phyloP scores from a whole-genome alignment of 2,888 invertebrate species.

The Campaea margaritaria region DNA sequence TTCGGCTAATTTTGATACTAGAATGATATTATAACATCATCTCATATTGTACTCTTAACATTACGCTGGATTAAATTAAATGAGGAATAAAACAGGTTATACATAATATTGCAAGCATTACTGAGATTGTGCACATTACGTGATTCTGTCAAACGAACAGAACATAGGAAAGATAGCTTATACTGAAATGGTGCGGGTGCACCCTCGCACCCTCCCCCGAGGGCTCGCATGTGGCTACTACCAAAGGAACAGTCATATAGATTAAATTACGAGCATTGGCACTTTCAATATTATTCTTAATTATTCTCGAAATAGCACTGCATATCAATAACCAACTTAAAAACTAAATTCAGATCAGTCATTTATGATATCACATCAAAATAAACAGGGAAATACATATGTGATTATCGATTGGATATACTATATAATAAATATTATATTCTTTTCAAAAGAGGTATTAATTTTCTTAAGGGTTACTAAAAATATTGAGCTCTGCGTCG shows the following conservation, averaged over 20 bases:
- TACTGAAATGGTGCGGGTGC: slow-evolving; percentile 60
- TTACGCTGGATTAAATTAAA: slow-evolving; percentile 81
- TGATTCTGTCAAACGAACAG: slow-evolving; percentile 68
- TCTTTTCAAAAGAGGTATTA: slow-evolving; percentile 86
- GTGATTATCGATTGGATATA: slow-evolving; percentile 83
- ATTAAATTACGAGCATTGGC: slow-evolving; percentile 86
- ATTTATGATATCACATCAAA: slow-evolving; percentile 87
- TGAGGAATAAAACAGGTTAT: slow-evolving; percentile 77
- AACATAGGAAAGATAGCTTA: slow-evolving; percentile 73
- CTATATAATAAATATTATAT: slow-evolving; percentile 79
- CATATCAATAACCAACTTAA: slow-evolving; percentile 85
- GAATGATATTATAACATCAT: slow-evolving; percentile 83
- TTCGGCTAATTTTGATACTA: slow-evolving; percentile 87
- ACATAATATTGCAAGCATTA: slow-evolving; percentile 85
- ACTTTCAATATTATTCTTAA: slow-evolving; percentile 85
- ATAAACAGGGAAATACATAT: slow-evolving; percentile 85
- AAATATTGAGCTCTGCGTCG: slow-evolving; percentile 85
- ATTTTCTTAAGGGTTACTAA: slow-evolving; percentile 85
- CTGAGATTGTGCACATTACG: slow-evolving; percentile 85
- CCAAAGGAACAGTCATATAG: slow-evolving; percentile 81
- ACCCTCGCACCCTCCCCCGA: slow-evolving; percentile 21
- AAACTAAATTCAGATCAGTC: slow-evolving; percentile 87
- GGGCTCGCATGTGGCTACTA: slow-evolving; percentile 58
- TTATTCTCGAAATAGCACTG: slow-evolving; percentile 85
- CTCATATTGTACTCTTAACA: slow-evolving; percentile 86